These are phyloP conservation scores for Branchinecta lynchi DNA, from an alignment of 1,140 invertebrate species.

Conservation along the genomic window DNA sequence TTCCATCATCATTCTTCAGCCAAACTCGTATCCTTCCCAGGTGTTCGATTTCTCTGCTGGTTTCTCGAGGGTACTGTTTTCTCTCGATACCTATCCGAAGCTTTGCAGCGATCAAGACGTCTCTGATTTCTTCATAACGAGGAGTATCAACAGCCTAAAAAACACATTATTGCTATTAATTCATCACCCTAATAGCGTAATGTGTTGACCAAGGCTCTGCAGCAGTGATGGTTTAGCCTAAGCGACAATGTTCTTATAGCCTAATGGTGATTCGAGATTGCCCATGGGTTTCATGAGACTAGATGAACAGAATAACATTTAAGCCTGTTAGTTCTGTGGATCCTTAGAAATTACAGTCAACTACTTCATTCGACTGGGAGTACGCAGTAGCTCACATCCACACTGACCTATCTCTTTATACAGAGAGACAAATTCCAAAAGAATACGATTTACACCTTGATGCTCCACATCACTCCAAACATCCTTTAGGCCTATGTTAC, in stretches of 20 bases:
- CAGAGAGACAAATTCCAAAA: too few species aligned
- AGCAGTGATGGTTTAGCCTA: constrained; percentile 14
- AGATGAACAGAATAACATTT: too few species aligned
- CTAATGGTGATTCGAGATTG: neutral
- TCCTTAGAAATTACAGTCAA: too few species aligned
- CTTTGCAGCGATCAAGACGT: constrained; percentile 66
- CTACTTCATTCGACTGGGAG: too few species aligned
- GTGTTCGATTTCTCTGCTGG: constrained; percentile 65
- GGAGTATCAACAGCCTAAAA: constrained; percentile 77
- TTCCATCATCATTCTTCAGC: constrained; percentile 79
- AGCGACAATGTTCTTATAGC: constrained; percentile 6
- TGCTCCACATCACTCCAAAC: neutral
- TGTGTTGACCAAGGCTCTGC: too few species aligned
- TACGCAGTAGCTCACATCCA: too few species aligned
- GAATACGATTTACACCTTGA: too few species aligned
- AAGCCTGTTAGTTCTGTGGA: too few species aligned
- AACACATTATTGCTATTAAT: constrained; percentile 12
- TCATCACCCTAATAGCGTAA: neutral
- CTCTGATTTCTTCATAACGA: constrained; percentile 77
- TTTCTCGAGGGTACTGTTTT: constrained; percentile 80
- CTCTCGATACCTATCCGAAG: constrained; percentile 80
- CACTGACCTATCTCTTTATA: too few species aligned
- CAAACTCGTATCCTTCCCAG: constrained; percentile 80
- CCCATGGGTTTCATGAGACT: too few species aligned
- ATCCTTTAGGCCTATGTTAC: neutral